Conservation (phyloP, 2,888 invertebrate species). For the Junonia oenone region DNA sequence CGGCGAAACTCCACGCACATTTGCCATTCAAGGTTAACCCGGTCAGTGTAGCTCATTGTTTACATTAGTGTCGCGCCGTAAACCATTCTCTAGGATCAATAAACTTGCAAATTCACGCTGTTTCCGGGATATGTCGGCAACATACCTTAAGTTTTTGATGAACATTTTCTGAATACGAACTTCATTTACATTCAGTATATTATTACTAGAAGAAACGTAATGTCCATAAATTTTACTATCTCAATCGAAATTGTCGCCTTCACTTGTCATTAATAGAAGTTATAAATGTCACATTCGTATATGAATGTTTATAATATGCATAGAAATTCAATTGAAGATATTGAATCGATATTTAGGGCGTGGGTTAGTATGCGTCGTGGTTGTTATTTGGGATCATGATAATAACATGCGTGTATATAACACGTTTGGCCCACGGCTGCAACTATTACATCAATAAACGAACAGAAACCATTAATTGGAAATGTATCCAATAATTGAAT, state of each 20-base stretch:
- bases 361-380: constrained; percentile 41
- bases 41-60: constrained; percentile 73
- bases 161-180: neutral
- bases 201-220: neutral
- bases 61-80: constrained; percentile 39
- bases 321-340: constrained; percentile 28
- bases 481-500: constrained; percentile 26
- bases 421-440: constrained; percentile 41
- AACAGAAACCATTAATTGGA: constrained; percentile 25
- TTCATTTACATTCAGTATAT: neutral
- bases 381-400: constrained; percentile 46
- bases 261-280: constrained; percentile 4
- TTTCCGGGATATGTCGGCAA: neutral
- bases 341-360: constrained; percentile 38
- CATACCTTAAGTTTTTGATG: neutral
- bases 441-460: constrained; percentile 46
- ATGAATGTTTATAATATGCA: constrained; percentile 35
- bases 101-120: neutral
- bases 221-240: neutral
- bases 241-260: constrained; percentile 7
- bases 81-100: constrained; percentile 11
- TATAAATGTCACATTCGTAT: constrained; percentile 21
- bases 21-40: constrained; percentile 77
- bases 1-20: constrained; percentile 70
- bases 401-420: constrained; percentile 49